A percentile compares a stretch with the other conserved stretches of the same genome.
Evolutionary conservation across 2,888 invertebrate genomes (phyloP).

Genomic region (Eupsilia transversa): DNA sequence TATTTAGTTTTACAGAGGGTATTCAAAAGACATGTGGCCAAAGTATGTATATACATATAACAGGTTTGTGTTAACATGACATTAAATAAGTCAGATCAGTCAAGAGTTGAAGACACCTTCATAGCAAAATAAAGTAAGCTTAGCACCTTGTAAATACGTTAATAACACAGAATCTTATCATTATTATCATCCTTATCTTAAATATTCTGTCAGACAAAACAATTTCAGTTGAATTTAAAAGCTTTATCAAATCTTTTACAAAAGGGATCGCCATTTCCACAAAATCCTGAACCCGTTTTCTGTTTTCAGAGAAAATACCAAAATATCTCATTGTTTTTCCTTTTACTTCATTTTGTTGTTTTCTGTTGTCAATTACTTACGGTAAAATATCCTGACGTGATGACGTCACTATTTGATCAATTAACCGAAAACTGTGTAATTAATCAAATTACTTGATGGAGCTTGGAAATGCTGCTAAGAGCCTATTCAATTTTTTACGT

Average conservation of each 20-base stretch:
- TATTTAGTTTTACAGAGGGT: background rate
- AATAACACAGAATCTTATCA: background rate
- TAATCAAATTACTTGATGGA: background rate
- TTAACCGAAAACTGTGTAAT: background rate
- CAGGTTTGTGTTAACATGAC: background rate
- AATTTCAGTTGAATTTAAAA: constrained; percentile 37
- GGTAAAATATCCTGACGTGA: background rate
- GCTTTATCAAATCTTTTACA: constrained; percentile 27
- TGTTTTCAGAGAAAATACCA: constrained; percentile 18
- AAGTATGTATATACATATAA: background rate
- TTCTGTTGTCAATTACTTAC: background rate
- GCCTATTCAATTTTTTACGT: too few relatives aligned
- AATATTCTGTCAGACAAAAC: constrained; percentile 14
- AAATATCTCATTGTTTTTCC: constrained; percentile 8
- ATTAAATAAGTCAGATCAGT: background rate
- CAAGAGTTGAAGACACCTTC: too few relatives aligned
- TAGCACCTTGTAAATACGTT: background rate
- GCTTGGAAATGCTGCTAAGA: background rate
- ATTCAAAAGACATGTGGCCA: background rate
- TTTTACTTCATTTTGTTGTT: constrained; percentile 14
- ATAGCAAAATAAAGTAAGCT: background rate
- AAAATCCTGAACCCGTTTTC: constrained; percentile 14
- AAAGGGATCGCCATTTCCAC: constrained; percentile 23
- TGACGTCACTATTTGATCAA: background rate
- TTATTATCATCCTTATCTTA: background rate